phyloP scores from a whole-genome alignment of 2,888 invertebrate genomes.

The Smittia sp. region DNA sequence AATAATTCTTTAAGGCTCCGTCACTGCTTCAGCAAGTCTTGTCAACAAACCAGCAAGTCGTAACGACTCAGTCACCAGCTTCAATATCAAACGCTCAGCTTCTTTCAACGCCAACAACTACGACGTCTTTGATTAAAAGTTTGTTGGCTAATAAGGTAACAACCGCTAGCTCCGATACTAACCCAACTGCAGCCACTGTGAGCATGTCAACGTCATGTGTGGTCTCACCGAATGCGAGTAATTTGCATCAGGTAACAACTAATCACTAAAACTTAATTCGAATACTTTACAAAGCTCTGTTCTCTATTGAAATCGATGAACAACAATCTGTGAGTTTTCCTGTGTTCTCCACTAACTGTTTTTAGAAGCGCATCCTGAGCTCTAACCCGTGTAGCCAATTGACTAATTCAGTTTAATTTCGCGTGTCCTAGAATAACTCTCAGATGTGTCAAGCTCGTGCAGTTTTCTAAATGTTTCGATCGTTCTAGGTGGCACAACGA shows the following conservation, averaged over 20 bases:
- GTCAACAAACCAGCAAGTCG: constrained; percentile 23
- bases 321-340: not conserved
- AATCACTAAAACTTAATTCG: constrained; percentile 40
- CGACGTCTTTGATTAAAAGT: constrained; percentile 87
- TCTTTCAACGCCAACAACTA: constrained; percentile 54
- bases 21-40: constrained; percentile 42
- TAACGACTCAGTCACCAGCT: constrained; percentile 33
- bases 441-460: constrained; percentile 41
- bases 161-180: constrained; percentile 46
- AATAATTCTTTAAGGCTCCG: constrained; percentile 34
- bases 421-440: constrained; percentile 12
- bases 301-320: not conserved
- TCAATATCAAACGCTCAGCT: constrained; percentile 49
- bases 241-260: constrained; percentile 48
- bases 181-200: constrained; percentile 46
- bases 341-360: not conserved
- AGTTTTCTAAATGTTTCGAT: constrained; percentile 11
- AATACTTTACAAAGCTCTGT: not conserved
- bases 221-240: constrained; percentile 49
- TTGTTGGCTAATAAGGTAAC: constrained; percentile 89
- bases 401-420: not conserved
- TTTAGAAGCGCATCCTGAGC: constrained; percentile 7
- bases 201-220: constrained; percentile 48
- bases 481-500: constrained; percentile 62
- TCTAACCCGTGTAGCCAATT: not conserved